Conservation (phyloP, 64 coral and sea anemone species). For the Stylophora pistillata region DNA sequence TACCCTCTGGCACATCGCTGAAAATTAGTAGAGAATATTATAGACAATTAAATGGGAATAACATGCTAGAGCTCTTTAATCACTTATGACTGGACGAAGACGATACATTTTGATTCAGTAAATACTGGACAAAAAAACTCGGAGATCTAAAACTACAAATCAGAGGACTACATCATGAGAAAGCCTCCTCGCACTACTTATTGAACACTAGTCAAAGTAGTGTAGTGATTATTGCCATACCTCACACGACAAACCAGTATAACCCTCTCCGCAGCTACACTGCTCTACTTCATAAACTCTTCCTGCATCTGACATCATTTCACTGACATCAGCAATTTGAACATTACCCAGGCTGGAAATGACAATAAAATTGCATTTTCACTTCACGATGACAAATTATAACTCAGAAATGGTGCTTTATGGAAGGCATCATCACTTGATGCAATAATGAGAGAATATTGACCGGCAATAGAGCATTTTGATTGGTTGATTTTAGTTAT, state of each 20-base stretch:
- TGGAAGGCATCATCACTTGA: no score
- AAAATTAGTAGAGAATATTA: background rate
- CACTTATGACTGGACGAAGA: no score
- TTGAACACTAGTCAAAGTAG: no score
- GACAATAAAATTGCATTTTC: background rate
- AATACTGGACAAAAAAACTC: no score
- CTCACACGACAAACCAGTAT: slow-evolving; percentile 90
- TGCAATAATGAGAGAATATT: no score
- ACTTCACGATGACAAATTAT: no score
- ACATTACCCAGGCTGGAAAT: slow-evolving; percentile 79
- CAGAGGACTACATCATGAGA: background rate
- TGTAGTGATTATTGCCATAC: slow-evolving; percentile 12
- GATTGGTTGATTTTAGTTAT: no score
- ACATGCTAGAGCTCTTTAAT: background rate
- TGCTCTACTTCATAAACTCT: slow-evolving; percentile 91
- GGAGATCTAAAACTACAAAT: no score
- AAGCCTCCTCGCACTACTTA: background rate
- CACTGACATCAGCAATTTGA: slow-evolving; percentile 48
- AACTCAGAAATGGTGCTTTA: no score
- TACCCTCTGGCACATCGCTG: slow-evolving; percentile 85
- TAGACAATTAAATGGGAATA: background rate
- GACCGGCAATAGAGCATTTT: no score
- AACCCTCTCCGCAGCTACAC: slow-evolving; percentile 80
- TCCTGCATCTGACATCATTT: background rate
- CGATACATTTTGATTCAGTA: no score